Base-by-base conservation (phyloP, 2,888 invertebrate species). In the Melangyna quadrimaculata region DNA sequence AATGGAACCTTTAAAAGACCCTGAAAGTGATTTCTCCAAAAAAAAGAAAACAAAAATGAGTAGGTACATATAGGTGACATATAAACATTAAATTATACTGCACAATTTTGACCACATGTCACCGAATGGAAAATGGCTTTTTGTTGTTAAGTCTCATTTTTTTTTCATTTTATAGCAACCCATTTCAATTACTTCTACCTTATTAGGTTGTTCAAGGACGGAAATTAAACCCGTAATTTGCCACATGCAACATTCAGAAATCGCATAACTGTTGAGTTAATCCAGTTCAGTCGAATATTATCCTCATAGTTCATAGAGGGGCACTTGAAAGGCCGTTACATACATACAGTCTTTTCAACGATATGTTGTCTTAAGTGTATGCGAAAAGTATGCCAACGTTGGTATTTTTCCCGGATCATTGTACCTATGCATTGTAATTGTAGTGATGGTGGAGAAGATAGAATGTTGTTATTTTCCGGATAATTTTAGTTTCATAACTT, bases 401-500 rank as follows among this genome's bases (percentile, higher is more conserved):
- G 37, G 53, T 59, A 61, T 67, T 71, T 53, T 10, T 27, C 45
- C 45, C 19, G 43, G n/a, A n/a, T n/a, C 71, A 35, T 57, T 55
- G 14, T 35, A 12, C 35, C 0, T n/a, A 17, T 57, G 27, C 32
- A 43, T 48, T 22, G 27, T 19, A 9, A n/a, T n/a, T n/a, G n/a
- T 8, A 37, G 10, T 40, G 4, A 32, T 29, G 4, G 40, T 29
- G 19, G 24, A n/a, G 12, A 10, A 19, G n/a, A 29, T 17, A 19
- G 19, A 22, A 57, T 22, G 14, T 2, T n/a, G n/a, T n/a, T n/a
- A 19, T 17, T 19, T 14, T 14, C 19, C 51, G 67, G 37, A 59
- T 72, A 22, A 78, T 82, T 78, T 73, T 37, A 63, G 70, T 82
- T 82, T 69, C 78, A 82, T 78, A 78, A 73, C 61, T 69, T 37